These are phyloP conservation scores for Hypotaenidia philippensis DNA, from an alignment of 2,797 vertebrate genomes.

Conservation along the genomic window DNA sequence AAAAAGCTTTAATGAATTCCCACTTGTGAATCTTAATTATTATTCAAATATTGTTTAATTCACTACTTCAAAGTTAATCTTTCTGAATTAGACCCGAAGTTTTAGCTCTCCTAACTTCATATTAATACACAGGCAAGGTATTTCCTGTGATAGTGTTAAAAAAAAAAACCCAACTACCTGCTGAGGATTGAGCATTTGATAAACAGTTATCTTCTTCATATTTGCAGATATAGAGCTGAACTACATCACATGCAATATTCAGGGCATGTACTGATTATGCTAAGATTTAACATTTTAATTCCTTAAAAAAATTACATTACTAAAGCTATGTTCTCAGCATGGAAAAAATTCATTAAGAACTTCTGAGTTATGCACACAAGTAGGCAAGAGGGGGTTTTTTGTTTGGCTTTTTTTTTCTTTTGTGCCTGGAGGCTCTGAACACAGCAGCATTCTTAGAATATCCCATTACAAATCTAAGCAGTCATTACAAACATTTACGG, in stretches of 20 bases:
- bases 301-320: background rate
- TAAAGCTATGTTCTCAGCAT: background rate
- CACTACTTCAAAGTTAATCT: conserved; percentile 25
- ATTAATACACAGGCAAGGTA: conserved; percentile 17
- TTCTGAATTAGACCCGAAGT: background rate
- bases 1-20: background rate
- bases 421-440: conserved; percentile 31
- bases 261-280: background rate
- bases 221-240: background rate
- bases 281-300: background rate
- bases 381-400: background rate
- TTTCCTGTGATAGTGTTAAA: background rate
- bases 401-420: background rate
- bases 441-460: conserved; percentile 78
- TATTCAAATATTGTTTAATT: conserved; percentile 28
- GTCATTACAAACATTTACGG: conserved; percentile 83
- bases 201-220: background rate
- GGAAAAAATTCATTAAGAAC: conserved; percentile 23
- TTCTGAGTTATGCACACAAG: conserved; percentile 34
- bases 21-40: background rate
- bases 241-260: background rate
- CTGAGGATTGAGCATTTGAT: conserved; percentile 27
- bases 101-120: background rate
- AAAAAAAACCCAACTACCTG: background rate
- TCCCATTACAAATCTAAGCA: conserved; percentile 78